A percentile compares a stretch with the other conserved stretches of the same genome.
These are phyloP conservation scores for Tragelaphus oryx DNA, from an alignment of 2,797 vertebrate species.

Conservation along the genomic window DNA sequence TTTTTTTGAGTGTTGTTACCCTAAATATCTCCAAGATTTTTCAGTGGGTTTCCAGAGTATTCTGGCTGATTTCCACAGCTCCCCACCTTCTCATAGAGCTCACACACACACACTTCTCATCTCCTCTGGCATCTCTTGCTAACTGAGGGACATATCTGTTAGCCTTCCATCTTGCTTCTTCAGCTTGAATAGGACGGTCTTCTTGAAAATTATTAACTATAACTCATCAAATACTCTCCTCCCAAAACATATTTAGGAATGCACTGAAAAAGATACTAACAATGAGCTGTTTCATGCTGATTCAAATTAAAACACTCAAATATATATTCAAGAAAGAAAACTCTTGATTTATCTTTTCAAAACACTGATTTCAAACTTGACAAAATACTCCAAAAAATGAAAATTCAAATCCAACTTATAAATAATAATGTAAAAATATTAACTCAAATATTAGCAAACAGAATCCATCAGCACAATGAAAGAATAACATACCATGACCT, in stretches of 20 bases:
- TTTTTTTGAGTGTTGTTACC: neutral
- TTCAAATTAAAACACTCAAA: slow-evolving; percentile 36
- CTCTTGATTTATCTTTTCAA: neutral
- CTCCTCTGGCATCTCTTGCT: slow-evolving; percentile 49
- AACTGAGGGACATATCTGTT: slow-evolving; percentile 46
- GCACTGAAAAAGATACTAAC: neutral
- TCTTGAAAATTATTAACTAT: slow-evolving; percentile 70
- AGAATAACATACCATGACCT: neutral
- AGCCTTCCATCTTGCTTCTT: slow-evolving; percentile 65
- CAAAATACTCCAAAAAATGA: slow-evolving; percentile 33
- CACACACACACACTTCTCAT: slow-evolving; percentile 55
- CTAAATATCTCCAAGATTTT: slow-evolving; percentile 49
- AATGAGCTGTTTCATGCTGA: neutral
- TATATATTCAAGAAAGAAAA: slow-evolving; percentile 28
- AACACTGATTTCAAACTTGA: slow-evolving; percentile 31
- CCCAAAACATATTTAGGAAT: neutral
- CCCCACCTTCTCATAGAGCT: slow-evolving; percentile 8
- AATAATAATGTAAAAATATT: slow-evolving; percentile 46
- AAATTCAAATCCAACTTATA: slow-evolving; percentile 46
- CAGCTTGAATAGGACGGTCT: slow-evolving; percentile 67
- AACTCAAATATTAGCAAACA: slow-evolving; percentile 37
- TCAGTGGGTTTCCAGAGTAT: slow-evolving; percentile 43
- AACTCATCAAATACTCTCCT: slow-evolving; percentile 48
- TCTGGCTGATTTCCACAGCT: slow-evolving; percentile 24
- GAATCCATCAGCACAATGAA: neutral